Base-by-base conservation (phyloP, 1,140 invertebrate species). In the Aphelinus atriplicis region DNA sequence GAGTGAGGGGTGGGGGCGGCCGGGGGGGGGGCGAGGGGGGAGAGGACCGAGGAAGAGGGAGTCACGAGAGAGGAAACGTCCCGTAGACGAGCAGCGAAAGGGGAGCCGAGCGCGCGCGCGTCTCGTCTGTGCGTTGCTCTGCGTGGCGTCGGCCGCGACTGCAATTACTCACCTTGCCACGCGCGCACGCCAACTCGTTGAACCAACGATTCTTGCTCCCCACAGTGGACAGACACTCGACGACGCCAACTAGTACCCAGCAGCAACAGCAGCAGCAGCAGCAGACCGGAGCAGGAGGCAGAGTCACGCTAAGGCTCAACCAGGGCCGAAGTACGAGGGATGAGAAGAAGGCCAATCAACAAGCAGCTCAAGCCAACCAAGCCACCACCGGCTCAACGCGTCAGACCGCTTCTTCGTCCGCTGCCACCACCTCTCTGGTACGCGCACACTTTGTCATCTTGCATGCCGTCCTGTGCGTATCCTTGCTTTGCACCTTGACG, bases 291-390 rank as follows among this genome's bases (percentile, higher is more conserved):
- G 53, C 9, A 65, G 45, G 46, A 6, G 9, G 69, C 6, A 3
- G 46, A 2, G 88, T 91, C 68, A 91, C 90, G 79, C 84, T 92
- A 62, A 88, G 91, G 78, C 87, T 91, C 74, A 90, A 91, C 80
- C 89, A 90, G 72, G 85, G 90, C 70, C 85, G 89, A 48, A 83
- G 87, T 73, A 64, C 85, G 71, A 89, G 88, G 86, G 89, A 90
- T 89, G 89, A 90, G 70, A 90, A 89, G 77, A 90, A 89, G 83
- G 78, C 61, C 5, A 56, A 26, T 50, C 26, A n/a, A 26, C 7
- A 42, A 10, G 58, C 9, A 1, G 1, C 26, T 6, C 45, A 48
- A 58, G 51, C 45, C 45, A 74, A 61, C 60, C 26, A 26, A 60
- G 58, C 66, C 4, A 56, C 68, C 3, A 57, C 42, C 2, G 42